A percentile compares a stretch with the other conserved stretches of the same genome.
Conservation (phyloP, 2,888 invertebrate genomes). For the Autographa gamma region DNA sequence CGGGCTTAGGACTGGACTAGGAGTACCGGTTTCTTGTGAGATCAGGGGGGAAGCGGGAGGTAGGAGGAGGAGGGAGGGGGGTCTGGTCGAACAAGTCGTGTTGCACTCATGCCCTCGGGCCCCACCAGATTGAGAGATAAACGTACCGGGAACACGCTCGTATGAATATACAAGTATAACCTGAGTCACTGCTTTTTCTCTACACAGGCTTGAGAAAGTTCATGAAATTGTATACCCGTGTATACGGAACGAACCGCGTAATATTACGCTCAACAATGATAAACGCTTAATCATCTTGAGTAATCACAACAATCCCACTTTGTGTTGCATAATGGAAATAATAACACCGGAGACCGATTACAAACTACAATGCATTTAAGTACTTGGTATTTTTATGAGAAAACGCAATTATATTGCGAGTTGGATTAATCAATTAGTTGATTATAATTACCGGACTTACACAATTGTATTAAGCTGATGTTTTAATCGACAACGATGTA, state of each 20-base stretch:
- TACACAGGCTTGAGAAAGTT: slow-evolving; percentile 65
- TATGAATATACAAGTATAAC: slow-evolving; percentile 57
- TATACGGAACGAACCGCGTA: slow-evolving; percentile 52
- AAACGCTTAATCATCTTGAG: slow-evolving; percentile 61
- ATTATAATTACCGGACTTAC: background rate
- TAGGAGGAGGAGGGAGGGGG: slow-evolving; percentile 33
- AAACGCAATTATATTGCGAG: slow-evolving; percentile 21
- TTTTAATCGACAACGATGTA: slow-evolving; percentile 9
- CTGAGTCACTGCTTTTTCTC: slow-evolving; percentile 43
- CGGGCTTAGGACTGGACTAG: slow-evolving; percentile 68
- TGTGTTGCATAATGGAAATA: slow-evolving; percentile 49
- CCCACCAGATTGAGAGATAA: slow-evolving; percentile 77
- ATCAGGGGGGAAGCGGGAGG: slow-evolving; percentile 36
- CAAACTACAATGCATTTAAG: slow-evolving; percentile 53
- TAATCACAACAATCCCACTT: slow-evolving; percentile 56
- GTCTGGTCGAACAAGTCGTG: slow-evolving; percentile 71
- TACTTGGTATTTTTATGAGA: slow-evolving; percentile 40
- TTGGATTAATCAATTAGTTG: slow-evolving; percentile 7
- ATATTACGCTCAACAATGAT: slow-evolving; percentile 56
- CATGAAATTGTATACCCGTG: slow-evolving; percentile 64
- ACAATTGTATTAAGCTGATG: slow-evolving; percentile 6
- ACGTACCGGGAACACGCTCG: slow-evolving; percentile 69
- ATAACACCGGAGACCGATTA: slow-evolving; percentile 47
- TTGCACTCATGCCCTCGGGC: slow-evolving; percentile 74
- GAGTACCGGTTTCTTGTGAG: slow-evolving; percentile 70